Percentiles rank a stretch among this genome's conserved stretches.
Conservation (phyloP, 2,113 vertebrate species). For the Ageneiosus marmoratus region DNA sequence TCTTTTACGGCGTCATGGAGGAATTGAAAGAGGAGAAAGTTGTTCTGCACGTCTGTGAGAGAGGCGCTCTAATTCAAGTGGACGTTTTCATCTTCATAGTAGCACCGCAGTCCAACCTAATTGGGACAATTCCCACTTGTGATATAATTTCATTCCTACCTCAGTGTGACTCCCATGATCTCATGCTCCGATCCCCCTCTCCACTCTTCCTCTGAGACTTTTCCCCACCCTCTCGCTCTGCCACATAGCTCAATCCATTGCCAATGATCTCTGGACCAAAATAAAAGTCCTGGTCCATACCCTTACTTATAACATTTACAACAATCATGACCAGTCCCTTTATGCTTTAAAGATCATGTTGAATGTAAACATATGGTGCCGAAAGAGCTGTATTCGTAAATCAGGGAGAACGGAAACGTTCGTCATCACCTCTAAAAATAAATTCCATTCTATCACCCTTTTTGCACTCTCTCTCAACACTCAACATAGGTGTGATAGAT, state of each 20-base stretch:
- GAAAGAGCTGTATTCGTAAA: constrained; percentile 22
- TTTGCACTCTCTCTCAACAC: constrained; percentile 46
- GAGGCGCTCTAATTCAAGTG: constrained; percentile 49
- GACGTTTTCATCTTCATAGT: constrained; percentile 55
- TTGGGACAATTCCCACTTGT: constrained; percentile 62
- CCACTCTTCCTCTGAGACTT: constrained; percentile 27
- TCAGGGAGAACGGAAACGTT: constrained; percentile 3
- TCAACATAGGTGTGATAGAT: constrained; percentile 42
- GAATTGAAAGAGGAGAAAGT: constrained; percentile 17
- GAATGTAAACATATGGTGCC: neutral
- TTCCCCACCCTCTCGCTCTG: constrained; percentile 10
- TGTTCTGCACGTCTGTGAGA: constrained; percentile 21
- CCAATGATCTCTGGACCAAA: constrained; percentile 40
- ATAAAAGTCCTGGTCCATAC: constrained; percentile 25
- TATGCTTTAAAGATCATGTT: neutral
- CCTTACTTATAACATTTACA: neutral
- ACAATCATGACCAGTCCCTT: neutral
- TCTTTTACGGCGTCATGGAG: constrained; percentile 15
- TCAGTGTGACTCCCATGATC: constrained; percentile 58
- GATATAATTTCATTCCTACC: constrained; percentile 60
- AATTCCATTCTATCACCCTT: constrained; percentile 42
- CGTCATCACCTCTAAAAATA: constrained; percentile 48
- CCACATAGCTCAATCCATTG: constrained; percentile 38
- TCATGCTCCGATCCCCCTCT: constrained; percentile 45
- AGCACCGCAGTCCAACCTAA: constrained; percentile 57